Base-by-base conservation (phyloP, 2,113 vertebrate species). In the Lichenostomus cassidix region DNA sequence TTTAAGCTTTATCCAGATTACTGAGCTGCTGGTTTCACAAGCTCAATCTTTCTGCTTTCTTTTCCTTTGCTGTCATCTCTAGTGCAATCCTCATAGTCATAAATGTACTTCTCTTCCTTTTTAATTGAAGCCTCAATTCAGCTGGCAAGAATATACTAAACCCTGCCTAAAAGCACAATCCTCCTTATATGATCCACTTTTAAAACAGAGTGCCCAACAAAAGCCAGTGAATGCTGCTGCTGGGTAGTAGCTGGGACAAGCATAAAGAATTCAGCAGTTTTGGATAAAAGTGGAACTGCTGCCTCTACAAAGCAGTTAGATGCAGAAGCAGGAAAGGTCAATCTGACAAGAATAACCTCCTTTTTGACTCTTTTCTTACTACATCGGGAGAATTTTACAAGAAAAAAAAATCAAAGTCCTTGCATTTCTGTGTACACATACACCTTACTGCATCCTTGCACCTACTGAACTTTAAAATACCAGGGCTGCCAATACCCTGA, bases 1-100 rank as follows among this genome's bases (percentile, higher is more conserved):
- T 92, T 89, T 91, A 94, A 94, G 89, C 92, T 89, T 94, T 81
- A 94, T 92, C 94, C 92, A 93, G 94, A 94, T 95, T 95, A 94
- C 65, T 29, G 69, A 92, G 49, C 74, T 91, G 69, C 69, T 91
- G 83, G 73, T 84, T 95, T 92, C 83, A 68, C 64, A 52, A 87
- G 31, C 81, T 91, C 83, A 75, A 16, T 87, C 70, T 58, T 95
- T 52, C 87, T 94, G 47, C 83, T 62, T 91, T 71, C 91, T 92
- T 86, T 83, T 70, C 56, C 80, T 25, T 58, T 83, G 41, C 84
- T 83, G 81, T 76, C 92, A 75, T 84, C 60, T 68, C 64, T 77
- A 78, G 49, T 33, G 42, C 92, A 91, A 96, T 87, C 53, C 91
- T 92, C 47, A 37, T 10, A 74, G 81, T 41, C 56, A 89, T 71